A percentile compares a stretch with the other conserved stretches of the same genome.
Evolutionary conservation across 1,140 invertebrate genomes (phyloP).

Genomic region (Drosophila azteca): DNA sequence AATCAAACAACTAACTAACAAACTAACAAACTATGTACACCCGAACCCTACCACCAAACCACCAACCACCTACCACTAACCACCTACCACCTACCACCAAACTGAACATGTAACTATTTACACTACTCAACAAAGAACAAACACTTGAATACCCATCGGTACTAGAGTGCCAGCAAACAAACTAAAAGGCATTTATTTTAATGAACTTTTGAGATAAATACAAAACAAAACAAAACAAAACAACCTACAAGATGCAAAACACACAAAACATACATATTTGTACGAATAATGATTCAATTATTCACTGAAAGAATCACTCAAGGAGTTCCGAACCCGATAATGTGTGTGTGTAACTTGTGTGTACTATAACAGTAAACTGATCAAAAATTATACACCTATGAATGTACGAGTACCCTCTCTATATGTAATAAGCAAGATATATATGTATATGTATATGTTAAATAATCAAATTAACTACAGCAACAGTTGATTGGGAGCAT

Average conservation of each 20-base stretch:
- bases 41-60: conserved; percentile 22
- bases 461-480: conserved; percentile 32
- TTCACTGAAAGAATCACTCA: conserved; percentile 18
- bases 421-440: conserved; percentile 26
- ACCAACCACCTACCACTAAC: conserved; percentile 20
- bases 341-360: conserved; percentile 48
- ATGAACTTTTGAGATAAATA: conserved; percentile 72
- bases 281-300: conserved; percentile 24
- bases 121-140: conserved; percentile 56
- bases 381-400: conserved; percentile 28
- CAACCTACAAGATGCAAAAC: conserved; percentile 19
- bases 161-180: conserved; percentile 64
- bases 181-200: conserved; percentile 80
- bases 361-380: conserved; percentile 33
- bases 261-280: conserved; percentile 33
- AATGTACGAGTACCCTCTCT: conserved; percentile 8
- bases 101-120: conserved; percentile 71
- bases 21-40: conserved; percentile 37
- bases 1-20: conserved; percentile 49
- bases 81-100: conserved; percentile 23
- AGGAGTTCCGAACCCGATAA: conserved; percentile 25
- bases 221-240: conserved; percentile 25
- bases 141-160: conserved; percentile 51
- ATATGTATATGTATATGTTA: conserved; percentile 25
- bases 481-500: conserved; percentile 35